phyloP scores from a whole-genome alignment of 2,113 vertebrate genomes.

The Sphyrna mokarran region DNA sequence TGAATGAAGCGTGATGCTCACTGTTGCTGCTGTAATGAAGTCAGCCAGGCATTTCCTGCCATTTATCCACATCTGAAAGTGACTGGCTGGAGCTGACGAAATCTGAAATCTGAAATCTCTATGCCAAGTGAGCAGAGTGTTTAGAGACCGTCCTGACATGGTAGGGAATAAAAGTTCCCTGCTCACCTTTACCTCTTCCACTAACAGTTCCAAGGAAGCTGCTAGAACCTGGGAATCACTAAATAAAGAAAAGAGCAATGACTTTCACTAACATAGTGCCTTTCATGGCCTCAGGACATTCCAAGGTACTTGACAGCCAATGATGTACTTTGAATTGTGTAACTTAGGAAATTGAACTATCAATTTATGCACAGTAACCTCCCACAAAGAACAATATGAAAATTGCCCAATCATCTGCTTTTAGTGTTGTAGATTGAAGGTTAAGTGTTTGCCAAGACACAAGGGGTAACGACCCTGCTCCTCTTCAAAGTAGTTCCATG shows the following conservation, averaged over 20 bases:
- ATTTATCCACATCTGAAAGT: background rate
- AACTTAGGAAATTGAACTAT: background rate
- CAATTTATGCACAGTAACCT: background rate
- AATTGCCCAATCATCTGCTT: background rate
- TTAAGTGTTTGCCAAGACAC: background rate
- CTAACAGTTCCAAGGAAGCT: background rate
- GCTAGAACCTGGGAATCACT: background rate
- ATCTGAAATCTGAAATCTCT: background rate
- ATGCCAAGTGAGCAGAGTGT: background rate
- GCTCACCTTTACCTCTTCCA: background rate
- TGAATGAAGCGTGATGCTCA: background rate
- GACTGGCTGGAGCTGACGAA: background rate
- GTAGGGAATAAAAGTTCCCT: background rate
- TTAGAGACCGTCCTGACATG: background rate
- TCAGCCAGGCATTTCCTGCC: background rate
- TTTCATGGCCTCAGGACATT: background rate
- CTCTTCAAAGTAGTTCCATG: background rate
- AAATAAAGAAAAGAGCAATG: background rate
- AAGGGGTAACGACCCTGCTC: background rate
- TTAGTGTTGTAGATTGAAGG: background rate
- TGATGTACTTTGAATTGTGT: background rate
- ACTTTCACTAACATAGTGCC: background rate
- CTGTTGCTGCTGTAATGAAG: background rate
- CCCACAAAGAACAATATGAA: background rate
- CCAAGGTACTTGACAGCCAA: background rate